Base-by-base conservation (phyloP, 1,140 invertebrate species). In the Hypsibius dujardini region DNA sequence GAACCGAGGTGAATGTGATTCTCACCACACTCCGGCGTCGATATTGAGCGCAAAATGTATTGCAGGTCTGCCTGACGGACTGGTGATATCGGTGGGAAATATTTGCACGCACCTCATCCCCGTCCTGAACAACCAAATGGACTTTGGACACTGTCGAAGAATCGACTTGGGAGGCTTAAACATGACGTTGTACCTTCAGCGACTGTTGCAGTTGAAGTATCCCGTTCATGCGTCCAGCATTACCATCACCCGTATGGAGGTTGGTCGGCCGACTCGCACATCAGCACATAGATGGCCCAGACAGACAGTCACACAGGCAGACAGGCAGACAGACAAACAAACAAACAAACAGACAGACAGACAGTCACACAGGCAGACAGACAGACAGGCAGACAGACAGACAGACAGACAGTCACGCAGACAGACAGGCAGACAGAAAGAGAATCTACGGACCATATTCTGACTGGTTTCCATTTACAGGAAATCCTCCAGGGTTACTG, bases 161-260 rank as follows among this genome's bases (percentile, higher is more conserved):
- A 87, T 95, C 45, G 92, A 92, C 81, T 80, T 92, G 72, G 85
- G 93, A 70, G 92, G 92, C 7, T 87, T 84, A 77, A 90, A 94
- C 79, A 85, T 95, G 71, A 87, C 87, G 67, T 85, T 82, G 15
- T 94, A 90, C 78, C 83, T 96, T 77, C 91, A 94, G 76, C 84
- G 90, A 74, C 79, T 94, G n/a, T 81, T 95, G 28, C 92, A 95
- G 79, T 81, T 96, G 40, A 95, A 95, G 79, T 95, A 95, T 81
- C 91, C 92, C 1, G 87, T 87, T 1, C 92, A 95, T 81, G 83
- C 89, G 0, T 88, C 87, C 78, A 86, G 88, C 2, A 88, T 95
- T 71, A 91, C 90, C 1, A 84, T 88, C 74, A 90, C 86, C 73
- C 84, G 90, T 75, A 88, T 88, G 70, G 92, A 95, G 81, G 86